Percentiles rank a stretch among this genome's conserved stretches.
These are phyloP conservation scores for Tolypeutes matacus DNA, from an alignment of 2,797 vertebrate species.

Conservation along the genomic window DNA sequence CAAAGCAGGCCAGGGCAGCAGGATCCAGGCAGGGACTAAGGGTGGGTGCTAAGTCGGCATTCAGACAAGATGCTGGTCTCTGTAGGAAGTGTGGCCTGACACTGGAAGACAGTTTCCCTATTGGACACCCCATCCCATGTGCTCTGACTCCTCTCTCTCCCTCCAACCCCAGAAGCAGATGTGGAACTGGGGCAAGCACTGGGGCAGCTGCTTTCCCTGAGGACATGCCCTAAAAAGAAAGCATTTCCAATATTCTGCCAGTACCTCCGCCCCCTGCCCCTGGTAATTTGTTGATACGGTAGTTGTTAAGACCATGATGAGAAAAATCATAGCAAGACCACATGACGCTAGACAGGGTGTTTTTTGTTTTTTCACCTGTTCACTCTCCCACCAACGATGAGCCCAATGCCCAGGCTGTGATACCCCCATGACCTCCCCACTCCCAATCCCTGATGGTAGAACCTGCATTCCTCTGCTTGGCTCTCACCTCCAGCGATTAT, in stretches of 20 bases:
- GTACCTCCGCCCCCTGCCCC: not conserved
- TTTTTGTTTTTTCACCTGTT: not conserved
- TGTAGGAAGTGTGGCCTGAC: not conserved
- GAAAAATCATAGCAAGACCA: not conserved
- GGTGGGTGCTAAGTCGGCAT: not conserved
- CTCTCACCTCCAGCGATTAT: not conserved
- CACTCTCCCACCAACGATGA: not conserved
- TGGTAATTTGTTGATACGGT: not conserved
- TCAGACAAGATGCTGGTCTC: not conserved
- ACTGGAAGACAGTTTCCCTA: not conserved
- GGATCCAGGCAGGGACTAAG: no score
- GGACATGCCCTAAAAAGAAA: not conserved
- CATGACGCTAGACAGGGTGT: not conserved
- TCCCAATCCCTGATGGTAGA: not conserved
- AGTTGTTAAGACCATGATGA: not conserved
- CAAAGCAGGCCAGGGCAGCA: not conserved
- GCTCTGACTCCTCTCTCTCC: not conserved
- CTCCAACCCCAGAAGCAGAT: not conserved
- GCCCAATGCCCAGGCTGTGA: not conserved
- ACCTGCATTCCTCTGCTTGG: not conserved
- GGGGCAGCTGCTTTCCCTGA: not conserved
- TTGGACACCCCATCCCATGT: not conserved
- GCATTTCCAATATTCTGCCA: not conserved
- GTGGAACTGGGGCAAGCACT: not conserved
- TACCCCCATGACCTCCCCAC: fast-evolving